Evolutionary conservation across 2,113 vertebrate genomes (phyloP).

Genomic region (Alectura lathami): DNA sequence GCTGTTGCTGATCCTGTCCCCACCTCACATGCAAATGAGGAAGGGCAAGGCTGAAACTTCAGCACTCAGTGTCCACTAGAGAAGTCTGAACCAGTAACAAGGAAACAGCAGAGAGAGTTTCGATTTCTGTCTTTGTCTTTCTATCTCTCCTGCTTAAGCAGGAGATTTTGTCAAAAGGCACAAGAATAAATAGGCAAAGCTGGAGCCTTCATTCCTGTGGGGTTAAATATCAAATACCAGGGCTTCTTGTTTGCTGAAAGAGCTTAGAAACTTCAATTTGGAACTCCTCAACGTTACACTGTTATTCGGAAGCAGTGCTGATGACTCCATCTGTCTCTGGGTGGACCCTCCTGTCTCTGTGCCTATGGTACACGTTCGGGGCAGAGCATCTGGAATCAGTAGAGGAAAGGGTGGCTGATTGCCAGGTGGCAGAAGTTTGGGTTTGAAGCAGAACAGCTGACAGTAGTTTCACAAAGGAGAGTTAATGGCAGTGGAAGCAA

Average conservation of each 20-base stretch:
- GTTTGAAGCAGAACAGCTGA: neutral
- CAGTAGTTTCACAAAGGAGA: neutral
- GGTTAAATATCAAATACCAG: neutral
- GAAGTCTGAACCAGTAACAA: neutral
- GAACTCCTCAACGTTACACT: accelerated
- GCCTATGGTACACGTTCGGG: no score
- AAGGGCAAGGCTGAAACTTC: neutral
- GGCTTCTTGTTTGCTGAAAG: neutral
- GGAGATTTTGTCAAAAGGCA: neutral
- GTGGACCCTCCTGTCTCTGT: no score
- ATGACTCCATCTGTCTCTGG: neutral
- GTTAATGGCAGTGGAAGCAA: neutral
- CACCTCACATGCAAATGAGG: neutral
- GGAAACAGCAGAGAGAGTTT: neutral
- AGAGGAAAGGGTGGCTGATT: neutral
- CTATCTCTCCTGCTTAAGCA: neutral
- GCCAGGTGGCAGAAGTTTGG: neutral
- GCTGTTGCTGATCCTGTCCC: neutral
- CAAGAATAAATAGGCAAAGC: neutral
- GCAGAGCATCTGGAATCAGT: neutral
- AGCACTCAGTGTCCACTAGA: neutral
- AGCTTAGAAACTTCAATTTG: neutral
- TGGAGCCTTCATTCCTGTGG: neutral
- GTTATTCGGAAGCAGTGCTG: neutral
- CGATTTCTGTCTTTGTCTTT: neutral